Evolutionary conservation across 2,888 invertebrate species (phyloP), one percentile per base, ranked within the genome.

Genomic region (Eupithecia abbreviata): DNA sequence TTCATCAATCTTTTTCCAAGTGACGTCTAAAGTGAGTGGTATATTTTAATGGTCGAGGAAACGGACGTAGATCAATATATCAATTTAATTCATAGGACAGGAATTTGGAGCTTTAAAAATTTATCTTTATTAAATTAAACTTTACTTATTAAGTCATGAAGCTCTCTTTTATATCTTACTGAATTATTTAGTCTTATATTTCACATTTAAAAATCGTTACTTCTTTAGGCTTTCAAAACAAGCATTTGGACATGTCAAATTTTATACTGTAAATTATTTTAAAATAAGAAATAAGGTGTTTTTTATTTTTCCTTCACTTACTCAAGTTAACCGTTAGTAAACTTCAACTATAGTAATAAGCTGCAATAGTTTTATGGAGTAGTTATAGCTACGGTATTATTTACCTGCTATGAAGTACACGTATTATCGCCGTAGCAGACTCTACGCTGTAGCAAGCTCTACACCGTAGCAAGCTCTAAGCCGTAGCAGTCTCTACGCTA

Each of bases 21-120:
- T 74, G 47, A 47, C 62, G 12, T 65, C 42, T 76, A 49, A 82
- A 74, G 77, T 66, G 66, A 10, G 62, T 30, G 10, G 18, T 30
- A 30, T 10, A n/a, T n/a, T 67, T 45, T 41, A 15, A 66, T 5
- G 2, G 7, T 42, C 13, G 41, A 15, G 42, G 66, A 65, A 66
- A 66, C 41, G 6, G 66, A 66, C 7, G 3, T 15, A 66, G 42
- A 66, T 42, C 3, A 12, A 62, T 12, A 9, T 3, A 58, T 18
- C 58, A 10, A 18, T 58, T 58, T 58, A 18, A 18, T 18, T 18
- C 9, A 18, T 18, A 18, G 18, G 30, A 62, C 18, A 18, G 18
- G 2, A 30, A 62, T 62, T 6, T 51, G 10, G 30, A 30, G 12
- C 62, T 62, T 9, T 18, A 18, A n/a, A 58, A 18, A 58, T 58